Conservation (phyloP, 2,113 vertebrate genomes). For the Pachypanchax playfairii region DNA sequence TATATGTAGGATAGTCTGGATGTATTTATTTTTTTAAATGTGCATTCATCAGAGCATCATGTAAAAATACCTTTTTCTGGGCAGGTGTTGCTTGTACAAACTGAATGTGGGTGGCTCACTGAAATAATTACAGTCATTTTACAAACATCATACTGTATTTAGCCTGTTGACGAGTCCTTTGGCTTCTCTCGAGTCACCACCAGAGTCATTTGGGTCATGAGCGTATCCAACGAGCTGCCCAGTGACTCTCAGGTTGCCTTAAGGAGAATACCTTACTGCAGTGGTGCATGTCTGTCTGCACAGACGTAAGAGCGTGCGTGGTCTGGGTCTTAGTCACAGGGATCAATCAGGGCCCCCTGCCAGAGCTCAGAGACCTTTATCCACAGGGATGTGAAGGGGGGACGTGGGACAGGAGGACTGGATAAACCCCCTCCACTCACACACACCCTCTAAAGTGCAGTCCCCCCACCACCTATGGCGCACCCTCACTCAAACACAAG, state of each 20-base stretch:
- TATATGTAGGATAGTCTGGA: background rate
- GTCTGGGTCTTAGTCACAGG: conserved; percentile 51
- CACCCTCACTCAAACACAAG: conserved; percentile 59
- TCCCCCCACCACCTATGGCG: conserved; percentile 64
- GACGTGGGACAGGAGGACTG: conserved; percentile 19
- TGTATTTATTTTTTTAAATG: background rate
- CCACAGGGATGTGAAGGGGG: conserved; percentile 22
- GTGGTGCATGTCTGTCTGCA: conserved; percentile 41
- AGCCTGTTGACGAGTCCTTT: conserved; percentile 17
- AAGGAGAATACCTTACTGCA: conserved; percentile 32
- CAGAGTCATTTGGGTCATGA: conserved; percentile 26
- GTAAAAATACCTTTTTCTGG: background rate
- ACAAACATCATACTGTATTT: conserved; percentile 11
- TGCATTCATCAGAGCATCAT: conserved; percentile 7
- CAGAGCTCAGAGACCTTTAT: conserved; percentile 56
- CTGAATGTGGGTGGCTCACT: conserved; percentile 11
- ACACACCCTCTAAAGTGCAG: conserved; percentile 49
- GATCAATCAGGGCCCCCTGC: conserved; percentile 61
- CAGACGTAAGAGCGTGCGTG: conserved; percentile 38
- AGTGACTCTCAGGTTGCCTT: conserved; percentile 18
- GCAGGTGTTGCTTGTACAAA: background rate
- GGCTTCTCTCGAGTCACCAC: conserved; percentile 11
- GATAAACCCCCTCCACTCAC: conserved; percentile 15
- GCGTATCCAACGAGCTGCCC: conserved; percentile 25
- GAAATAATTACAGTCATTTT: conserved; percentile 21